Conservation (phyloP, 2,888 invertebrate species). For the Linnaemya vulpina region DNA sequence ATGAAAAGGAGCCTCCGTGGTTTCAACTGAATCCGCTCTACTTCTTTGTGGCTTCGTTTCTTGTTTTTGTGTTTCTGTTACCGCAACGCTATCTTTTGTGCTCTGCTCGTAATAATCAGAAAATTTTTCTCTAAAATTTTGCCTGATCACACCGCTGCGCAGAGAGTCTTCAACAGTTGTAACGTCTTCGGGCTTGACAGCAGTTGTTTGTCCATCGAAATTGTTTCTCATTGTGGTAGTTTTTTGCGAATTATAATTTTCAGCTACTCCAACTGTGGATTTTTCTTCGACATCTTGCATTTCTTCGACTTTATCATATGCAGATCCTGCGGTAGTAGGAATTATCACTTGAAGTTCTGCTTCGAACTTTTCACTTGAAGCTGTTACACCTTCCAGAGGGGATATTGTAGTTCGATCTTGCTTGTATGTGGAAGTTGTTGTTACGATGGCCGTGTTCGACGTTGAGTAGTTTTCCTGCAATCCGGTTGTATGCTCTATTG, state of each 20-base stretch:
- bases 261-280: conserved; percentile 1
- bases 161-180: not conserved
- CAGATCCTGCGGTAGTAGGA: not conserved
- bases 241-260: not conserved
- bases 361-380: conserved; percentile 28
- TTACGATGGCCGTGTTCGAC: not conserved
- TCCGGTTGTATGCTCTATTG: not conserved
- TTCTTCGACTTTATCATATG: not conserved
- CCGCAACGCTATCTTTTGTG: not conserved
- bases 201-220: not conserved
- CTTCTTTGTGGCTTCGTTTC: not conserved
- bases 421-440: not conserved
- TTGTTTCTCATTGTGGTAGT: not conserved
- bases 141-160: conserved; percentile 7
- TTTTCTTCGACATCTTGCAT: not conserved
- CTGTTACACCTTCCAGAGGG: not conserved
- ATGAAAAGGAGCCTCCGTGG: not conserved
- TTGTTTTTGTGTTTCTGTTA: not conserved
- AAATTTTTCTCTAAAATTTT: conserved; percentile 27
- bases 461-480: not conserved
- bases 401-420: not conserved
- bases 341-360: not conserved
- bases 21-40: not conserved
- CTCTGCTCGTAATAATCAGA: not conserved
- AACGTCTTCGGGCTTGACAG: not conserved